Percentiles rank a stretch among this genome's conserved stretches.
Conservation (phyloP, 2,113 vertebrate species). For the Pampusana beccarii region DNA sequence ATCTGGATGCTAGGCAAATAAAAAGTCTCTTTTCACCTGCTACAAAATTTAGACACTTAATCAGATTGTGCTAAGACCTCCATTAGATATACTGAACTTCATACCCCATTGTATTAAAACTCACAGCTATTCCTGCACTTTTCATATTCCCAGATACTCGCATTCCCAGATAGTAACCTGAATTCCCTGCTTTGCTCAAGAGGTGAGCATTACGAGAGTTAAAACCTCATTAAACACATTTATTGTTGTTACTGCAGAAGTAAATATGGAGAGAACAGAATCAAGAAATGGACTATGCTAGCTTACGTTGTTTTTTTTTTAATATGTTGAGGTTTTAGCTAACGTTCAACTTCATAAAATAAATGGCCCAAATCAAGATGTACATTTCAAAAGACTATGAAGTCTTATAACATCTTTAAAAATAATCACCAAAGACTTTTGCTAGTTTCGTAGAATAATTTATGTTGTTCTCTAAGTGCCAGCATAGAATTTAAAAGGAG, state of each 20-base stretch:
- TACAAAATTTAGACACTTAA: slow-evolving; percentile 22
- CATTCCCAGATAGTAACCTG: not conserved
- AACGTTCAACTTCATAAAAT: not conserved
- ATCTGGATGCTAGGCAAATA: slow-evolving; percentile 49
- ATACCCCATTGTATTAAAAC: not conserved
- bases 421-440: slow-evolving; percentile 27
- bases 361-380: not conserved
- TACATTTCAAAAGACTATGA: not conserved
- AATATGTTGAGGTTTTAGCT: not conserved
- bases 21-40: slow-evolving; percentile 34
- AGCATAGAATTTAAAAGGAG: slow-evolving; percentile 22
- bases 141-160: not conserved
- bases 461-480: slow-evolving; percentile 5
- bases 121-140: not conserved
- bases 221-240: not conserved
- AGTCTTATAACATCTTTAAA: not conserved
- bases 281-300: not conserved
- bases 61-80: not conserved
- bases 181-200: not conserved
- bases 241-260: not conserved
- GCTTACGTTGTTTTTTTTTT: not conserved
- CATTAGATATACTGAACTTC: not conserved
- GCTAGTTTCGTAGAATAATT: not conserved
- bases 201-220: not conserved
- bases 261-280: not conserved